Conservation (phyloP, 2,797 vertebrate species). For the Brachymystax lenok region DNA sequence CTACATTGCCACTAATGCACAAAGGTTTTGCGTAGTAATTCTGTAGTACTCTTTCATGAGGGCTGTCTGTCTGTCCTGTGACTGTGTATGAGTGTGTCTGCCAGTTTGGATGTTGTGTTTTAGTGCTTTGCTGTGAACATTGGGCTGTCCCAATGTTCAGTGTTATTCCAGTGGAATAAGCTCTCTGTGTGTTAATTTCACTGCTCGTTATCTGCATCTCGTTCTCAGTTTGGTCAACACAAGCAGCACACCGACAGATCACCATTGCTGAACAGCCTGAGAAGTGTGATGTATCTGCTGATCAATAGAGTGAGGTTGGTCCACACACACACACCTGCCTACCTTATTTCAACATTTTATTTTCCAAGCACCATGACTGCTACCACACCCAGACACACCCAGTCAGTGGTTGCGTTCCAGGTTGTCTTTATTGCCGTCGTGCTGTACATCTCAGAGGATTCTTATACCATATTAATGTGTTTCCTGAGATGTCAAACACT, state of each 20-base stretch:
- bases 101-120: not conserved
- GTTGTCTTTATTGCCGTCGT: not conserved
- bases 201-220: not conserved
- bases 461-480: too few relatives aligned
- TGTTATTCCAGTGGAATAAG: not conserved
- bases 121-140: not conserved
- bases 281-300: conserved; percentile 77
- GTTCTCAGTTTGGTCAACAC: conserved; percentile 78
- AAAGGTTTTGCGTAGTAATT: too few relatives aligned
- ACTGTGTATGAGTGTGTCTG: not conserved
- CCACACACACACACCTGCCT: not conserved
- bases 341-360: not conserved
- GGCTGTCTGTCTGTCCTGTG: too few relatives aligned
- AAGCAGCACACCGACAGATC: conserved; percentile 72
- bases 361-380: not conserved
- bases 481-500: too few relatives aligned
- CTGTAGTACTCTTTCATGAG: too few relatives aligned
- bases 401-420: not conserved
- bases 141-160: not conserved
- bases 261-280: conserved; percentile 76
- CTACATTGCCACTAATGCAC: too few relatives aligned
- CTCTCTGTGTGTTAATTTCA: conserved; percentile 1
- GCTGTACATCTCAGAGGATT: too few relatives aligned
- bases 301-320: conserved; percentile 76
- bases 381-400: not conserved